A percentile compares a stretch with the other conserved stretches of the same genome.
Evolutionary conservation across 1,140 invertebrate genomes (phyloP).

Genomic region (Neuroterus valhalla): DNA sequence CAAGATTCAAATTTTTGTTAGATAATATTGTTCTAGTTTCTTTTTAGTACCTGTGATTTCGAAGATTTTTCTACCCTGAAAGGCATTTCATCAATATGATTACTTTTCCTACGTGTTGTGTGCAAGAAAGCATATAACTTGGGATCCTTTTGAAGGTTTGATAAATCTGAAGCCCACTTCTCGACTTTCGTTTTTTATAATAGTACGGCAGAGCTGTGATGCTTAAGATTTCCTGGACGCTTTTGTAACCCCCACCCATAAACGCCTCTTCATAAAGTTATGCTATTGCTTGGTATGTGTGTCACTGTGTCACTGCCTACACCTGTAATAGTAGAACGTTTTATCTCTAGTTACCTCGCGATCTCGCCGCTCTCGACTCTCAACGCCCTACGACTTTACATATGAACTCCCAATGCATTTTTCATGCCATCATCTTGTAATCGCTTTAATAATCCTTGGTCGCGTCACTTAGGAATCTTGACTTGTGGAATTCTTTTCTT

Average conservation of each 20-base stretch:
- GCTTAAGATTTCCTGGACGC: background rate
- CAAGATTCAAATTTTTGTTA: too few species aligned
- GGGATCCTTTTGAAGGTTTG: too few species aligned
- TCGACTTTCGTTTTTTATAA: too few species aligned
- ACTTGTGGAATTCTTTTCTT: background rate
- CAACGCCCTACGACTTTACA: background rate
- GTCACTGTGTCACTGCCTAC: constrained; percentile 16
- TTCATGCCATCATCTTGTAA: constrained; percentile 6
- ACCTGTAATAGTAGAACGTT: constrained; percentile 7
- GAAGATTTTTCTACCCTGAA: too few species aligned
- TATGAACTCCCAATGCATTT: constrained; percentile 1
- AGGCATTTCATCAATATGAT: too few species aligned
- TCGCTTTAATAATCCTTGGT: constrained; percentile 12
- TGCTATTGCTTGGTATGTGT: constrained; percentile 21
- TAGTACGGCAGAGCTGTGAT: too few species aligned
- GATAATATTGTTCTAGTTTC: too few species aligned
- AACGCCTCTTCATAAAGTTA: constrained; percentile 13
- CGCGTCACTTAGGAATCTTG: background rate
- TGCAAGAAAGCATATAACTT: too few species aligned
- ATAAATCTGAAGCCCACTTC: too few species aligned
- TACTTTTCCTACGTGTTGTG: too few species aligned
- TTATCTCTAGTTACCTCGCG: background rate
- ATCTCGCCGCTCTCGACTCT: constrained; percentile 20
- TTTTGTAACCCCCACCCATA: background rate
- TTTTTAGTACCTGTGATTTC: too few species aligned